Conservation (phyloP, 2,888 invertebrate species). For the Noctua janthina region DNA sequence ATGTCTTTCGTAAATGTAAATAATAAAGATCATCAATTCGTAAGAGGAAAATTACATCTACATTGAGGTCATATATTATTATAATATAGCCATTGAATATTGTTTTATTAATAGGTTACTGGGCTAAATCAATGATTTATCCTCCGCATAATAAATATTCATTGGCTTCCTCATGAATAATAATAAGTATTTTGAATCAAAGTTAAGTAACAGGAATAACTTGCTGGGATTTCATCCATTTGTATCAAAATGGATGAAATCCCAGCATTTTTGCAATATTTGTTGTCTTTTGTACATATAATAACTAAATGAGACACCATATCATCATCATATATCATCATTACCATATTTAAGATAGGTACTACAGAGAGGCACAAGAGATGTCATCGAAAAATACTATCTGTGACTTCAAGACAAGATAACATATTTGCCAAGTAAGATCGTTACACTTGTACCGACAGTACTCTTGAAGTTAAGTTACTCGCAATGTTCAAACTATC, state of each 20-base stretch:
- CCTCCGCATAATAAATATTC: conserved; percentile 3
- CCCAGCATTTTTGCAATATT: neutral
- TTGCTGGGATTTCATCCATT: neutral
- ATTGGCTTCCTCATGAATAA: conserved; percentile 18
- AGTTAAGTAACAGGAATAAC: neutral
- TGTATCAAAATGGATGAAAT: neutral
- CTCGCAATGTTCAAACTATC: too few species aligned
- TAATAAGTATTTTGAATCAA: conserved; percentile 10
- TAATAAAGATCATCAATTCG: neutral
- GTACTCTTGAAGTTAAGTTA: too few species aligned
- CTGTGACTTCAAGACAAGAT: too few species aligned
- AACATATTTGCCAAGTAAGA: too few species aligned
- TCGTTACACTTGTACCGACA: too few species aligned
- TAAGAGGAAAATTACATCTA: conserved; percentile 6
- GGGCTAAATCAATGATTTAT: conserved; percentile 9
- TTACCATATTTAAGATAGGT: too few species aligned
- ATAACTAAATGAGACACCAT: too few species aligned
- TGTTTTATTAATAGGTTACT: conserved; percentile 21
- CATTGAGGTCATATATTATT: conserved; percentile 11
- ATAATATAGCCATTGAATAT: conserved; percentile 6
- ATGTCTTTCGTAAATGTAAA: neutral
- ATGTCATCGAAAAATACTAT: too few species aligned
- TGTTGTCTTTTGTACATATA: neutral
- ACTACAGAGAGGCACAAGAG: too few species aligned
- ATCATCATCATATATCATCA: too few species aligned